These are phyloP conservation scores for Axis porcinus DNA, from an alignment of 2,113 vertebrate species.

Conservation along the genomic window DNA sequence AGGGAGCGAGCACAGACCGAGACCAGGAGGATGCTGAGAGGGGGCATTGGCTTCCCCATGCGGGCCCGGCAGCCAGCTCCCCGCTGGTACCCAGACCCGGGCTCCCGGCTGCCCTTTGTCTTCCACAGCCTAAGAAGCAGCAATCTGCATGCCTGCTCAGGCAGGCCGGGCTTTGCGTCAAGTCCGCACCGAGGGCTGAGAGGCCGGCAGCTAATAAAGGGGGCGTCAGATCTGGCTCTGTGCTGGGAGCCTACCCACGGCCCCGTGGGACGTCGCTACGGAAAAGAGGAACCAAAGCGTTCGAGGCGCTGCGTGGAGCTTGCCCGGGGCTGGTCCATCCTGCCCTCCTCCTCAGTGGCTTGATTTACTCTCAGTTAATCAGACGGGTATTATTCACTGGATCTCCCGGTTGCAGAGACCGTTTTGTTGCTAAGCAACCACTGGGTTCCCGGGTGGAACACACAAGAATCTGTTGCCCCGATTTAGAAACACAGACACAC, in stretches of 20 bases:
- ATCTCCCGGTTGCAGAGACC: conserved; percentile 76
- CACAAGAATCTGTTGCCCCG: conserved; percentile 75
- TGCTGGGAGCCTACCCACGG: neutral
- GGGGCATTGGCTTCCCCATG: rapidly evolving
- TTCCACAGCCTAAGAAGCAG: neutral
- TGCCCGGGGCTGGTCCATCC: neutral
- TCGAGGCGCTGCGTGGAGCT: rapidly evolving
- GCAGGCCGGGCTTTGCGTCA: neutral
- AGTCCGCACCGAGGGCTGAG: rapidly evolving
- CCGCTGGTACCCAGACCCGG: rapidly evolving
- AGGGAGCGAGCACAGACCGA: rapidly evolving
- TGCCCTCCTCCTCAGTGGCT: neutral
- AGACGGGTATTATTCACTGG: conserved; percentile 70
- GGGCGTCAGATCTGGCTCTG: rapidly evolving
- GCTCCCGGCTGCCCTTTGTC: neutral
- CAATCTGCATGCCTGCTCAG: rapidly evolving
- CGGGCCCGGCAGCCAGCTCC: neutral
- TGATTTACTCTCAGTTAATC: conserved; percentile 63
- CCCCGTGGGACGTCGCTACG: rapidly evolving
- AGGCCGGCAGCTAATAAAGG: rapidly evolving
- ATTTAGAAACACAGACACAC: conserved; percentile 39
- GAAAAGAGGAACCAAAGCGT: rapidly evolving
- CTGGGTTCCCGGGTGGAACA: conserved; percentile 76
- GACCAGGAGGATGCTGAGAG: neutral
- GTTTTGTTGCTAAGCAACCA: conserved; percentile 81